Conservation (phyloP, 2,797 vertebrate species). For the Enteromius radiatus region DNA sequence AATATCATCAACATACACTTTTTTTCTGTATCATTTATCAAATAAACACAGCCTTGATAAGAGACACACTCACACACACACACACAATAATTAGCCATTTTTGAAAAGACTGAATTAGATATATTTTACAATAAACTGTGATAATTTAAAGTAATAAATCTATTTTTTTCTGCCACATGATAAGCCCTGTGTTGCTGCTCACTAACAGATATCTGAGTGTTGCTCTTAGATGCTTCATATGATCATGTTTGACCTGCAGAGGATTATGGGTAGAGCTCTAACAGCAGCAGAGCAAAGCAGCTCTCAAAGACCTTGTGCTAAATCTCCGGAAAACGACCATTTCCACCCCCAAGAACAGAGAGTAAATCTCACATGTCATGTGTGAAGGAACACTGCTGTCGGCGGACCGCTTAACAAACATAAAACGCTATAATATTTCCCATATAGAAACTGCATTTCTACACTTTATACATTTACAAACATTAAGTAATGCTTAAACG, state of each 20-base stretch:
- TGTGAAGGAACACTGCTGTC: not conserved
- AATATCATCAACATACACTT: too few species aligned
- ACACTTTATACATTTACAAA: not conserved
- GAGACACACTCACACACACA: too few species aligned
- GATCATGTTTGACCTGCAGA: constrained; percentile 27
- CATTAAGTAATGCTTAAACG: not conserved
- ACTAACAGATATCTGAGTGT: not conserved
- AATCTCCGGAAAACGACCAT: not conserved
- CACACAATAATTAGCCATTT: not conserved
- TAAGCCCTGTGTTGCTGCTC: not conserved
- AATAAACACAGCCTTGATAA: not conserved
- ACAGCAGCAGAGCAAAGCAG: constrained; percentile 26
- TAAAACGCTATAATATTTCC: not conserved
- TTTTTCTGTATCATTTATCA: not conserved
- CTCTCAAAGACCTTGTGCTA: not conserved
- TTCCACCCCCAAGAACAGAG: not conserved
- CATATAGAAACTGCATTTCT: not conserved
- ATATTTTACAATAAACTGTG: not conserved
- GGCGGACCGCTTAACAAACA: not conserved
- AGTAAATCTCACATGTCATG: constrained; percentile 13
- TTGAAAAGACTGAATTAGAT: not conserved
- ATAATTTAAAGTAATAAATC: not conserved
- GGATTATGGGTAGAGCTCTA: constrained; percentile 33
- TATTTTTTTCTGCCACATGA: not conserved
- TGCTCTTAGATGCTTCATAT: constrained; percentile 23